These are phyloP conservation scores for Cryptoleucopteryx plumbea DNA, from an alignment of 2,113 vertebrate genomes.

Conservation along the genomic window DNA sequence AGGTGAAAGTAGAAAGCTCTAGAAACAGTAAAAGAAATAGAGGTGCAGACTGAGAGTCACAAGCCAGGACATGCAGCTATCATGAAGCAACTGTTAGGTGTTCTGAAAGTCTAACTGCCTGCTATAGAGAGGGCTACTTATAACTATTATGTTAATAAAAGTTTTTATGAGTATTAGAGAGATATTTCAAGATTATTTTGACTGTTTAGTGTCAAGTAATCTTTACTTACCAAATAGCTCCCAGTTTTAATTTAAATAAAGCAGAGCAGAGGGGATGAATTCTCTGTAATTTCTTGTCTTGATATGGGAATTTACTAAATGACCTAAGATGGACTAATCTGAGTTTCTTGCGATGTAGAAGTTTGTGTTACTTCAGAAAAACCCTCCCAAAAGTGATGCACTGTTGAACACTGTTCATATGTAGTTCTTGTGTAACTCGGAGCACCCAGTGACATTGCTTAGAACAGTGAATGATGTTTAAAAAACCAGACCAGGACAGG, in stretches of 20 bases:
- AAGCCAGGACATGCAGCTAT: neutral
- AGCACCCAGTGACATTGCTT: neutral
- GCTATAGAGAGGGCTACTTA: neutral
- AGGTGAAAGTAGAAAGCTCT: neutral
- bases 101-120: neutral
- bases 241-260: neutral
- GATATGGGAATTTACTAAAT: neutral
- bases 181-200: neutral
- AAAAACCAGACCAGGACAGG: neutral
- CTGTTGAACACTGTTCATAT: neutral
- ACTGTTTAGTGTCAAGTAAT: neutral
- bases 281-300: neutral
- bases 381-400: neutral
- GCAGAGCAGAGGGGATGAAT: neutral
- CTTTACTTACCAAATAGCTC: neutral
- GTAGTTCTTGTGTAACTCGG: neutral
- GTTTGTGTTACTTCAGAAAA: neutral
- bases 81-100: fast-evolving
- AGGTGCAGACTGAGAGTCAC: neutral
- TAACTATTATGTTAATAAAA: neutral
- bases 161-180: neutral
- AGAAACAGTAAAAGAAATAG: neutral
- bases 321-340: neutral
- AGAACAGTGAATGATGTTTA: neutral
- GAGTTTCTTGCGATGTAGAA: neutral